Conservation (phyloP, 2,888 invertebrate genomes). For the Meiosimyza platycephala region DNA sequence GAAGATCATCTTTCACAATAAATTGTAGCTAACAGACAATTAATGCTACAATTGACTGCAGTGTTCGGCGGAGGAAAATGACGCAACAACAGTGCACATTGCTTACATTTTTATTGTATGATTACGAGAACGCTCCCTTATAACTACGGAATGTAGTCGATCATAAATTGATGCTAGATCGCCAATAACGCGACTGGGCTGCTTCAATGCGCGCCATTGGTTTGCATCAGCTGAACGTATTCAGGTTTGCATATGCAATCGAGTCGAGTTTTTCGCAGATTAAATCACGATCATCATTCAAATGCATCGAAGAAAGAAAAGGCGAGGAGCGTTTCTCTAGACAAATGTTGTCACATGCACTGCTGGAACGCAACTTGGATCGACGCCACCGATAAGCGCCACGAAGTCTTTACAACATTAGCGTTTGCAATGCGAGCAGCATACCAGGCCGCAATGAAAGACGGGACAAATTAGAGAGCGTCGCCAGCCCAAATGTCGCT, state of each 20-base stretch:
- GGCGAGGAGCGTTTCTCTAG: neutral
- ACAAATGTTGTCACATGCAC: constrained; percentile 15
- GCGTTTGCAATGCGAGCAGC: constrained; percentile 38
- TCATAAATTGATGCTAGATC: constrained; percentile 26
- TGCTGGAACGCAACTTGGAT: constrained; percentile 31
- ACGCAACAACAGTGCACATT: too few species aligned
- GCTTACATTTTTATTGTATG: too few species aligned
- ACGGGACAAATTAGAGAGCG: neutral
- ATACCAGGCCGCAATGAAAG: neutral
- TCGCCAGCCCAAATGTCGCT: constrained; percentile 23
- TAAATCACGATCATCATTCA: constrained; percentile 66
- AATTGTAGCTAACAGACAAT: too few species aligned
- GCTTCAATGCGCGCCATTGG: too few species aligned
- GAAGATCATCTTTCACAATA: too few species aligned
- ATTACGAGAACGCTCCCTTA: constrained; percentile 13
- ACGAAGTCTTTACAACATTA: constrained; percentile 34
- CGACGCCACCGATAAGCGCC: constrained; percentile 50
- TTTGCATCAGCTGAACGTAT: too few species aligned
- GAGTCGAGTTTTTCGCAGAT: constrained; percentile 39
- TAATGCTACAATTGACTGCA: too few species aligned
- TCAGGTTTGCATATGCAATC: constrained; percentile 10
- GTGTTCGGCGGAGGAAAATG: too few species aligned
- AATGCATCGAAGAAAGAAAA: constrained; percentile 44
- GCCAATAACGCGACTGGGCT: neutral
- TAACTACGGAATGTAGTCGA: constrained; percentile 23